These are phyloP conservation scores for Chelon auratus DNA, from an alignment of 2,797 vertebrate genomes.

Conservation along the genomic window DNA sequence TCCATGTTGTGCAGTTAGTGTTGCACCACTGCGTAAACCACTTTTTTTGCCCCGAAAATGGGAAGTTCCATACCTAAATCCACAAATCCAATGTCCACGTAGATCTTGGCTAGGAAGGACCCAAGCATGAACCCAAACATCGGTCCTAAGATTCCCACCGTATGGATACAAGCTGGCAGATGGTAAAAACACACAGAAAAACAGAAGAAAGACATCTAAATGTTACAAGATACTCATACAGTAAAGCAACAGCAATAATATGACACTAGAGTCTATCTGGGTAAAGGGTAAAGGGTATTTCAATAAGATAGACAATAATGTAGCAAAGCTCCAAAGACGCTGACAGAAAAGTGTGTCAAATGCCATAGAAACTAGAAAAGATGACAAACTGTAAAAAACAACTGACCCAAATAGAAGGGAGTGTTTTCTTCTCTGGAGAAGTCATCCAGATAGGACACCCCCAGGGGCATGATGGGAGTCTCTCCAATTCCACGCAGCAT, in stretches of 20 bases:
- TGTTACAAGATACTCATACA: background rate
- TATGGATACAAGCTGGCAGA: conserved; percentile 87
- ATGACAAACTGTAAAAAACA: background rate
- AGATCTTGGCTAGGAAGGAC: conserved; percentile 90
- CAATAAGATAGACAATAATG: background rate
- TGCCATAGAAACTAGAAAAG: background rate
- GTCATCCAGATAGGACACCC: conserved; percentile 88
- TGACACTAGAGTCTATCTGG: background rate
- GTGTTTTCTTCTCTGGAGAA: conserved; percentile 86
- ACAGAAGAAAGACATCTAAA: background rate
- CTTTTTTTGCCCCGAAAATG: background rate
- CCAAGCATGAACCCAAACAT: conserved; percentile 91
- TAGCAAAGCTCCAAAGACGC: background rate
- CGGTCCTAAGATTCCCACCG: conserved; percentile 87
- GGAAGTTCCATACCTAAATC: conserved; percentile 85
- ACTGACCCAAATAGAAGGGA: conserved; percentile 82
- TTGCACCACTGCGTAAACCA: background rate
- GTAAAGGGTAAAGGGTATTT: background rate
- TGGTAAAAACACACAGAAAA: background rate
- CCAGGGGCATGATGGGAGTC: conserved; percentile 87
- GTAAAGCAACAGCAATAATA: background rate
- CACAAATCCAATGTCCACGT: conserved; percentile 91
- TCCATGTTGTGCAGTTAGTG: too few relatives aligned
- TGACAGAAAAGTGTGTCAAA: background rate
- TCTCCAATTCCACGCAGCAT: conserved; percentile 88